phyloP scores from a whole-genome alignment of 2,797 vertebrate genomes.

The Acipenser ruthenus region DNA sequence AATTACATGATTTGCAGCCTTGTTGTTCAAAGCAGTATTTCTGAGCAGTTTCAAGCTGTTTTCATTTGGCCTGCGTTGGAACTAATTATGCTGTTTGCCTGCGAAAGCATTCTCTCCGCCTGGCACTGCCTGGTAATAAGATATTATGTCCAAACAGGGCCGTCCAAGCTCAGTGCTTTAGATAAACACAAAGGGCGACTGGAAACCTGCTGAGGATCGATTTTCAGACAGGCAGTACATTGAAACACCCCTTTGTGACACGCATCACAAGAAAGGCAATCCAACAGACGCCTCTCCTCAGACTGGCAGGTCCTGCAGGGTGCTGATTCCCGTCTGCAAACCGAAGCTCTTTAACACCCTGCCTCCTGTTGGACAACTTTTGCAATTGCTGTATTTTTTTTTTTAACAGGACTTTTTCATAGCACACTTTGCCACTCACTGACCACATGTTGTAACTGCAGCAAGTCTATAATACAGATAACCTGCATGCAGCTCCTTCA shows the following conservation, averaged over 20 bases:
- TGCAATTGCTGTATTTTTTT: too few species aligned
- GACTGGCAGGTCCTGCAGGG: too few species aligned
- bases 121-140: slow-evolving; percentile 33
- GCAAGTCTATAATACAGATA: too few species aligned
- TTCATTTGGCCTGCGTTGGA: slow-evolving; percentile 43
- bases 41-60: slow-evolving; percentile 45
- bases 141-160: slow-evolving; percentile 6
- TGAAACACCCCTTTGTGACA: not conserved
- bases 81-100: slow-evolving; percentile 63
- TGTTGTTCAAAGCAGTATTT: slow-evolving; percentile 19
- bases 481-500: too few species aligned
- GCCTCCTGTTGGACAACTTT: too few species aligned
- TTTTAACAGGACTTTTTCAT: too few species aligned
- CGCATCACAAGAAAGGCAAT: too few species aligned
- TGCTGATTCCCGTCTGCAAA: too few species aligned
- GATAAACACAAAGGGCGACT: slow-evolving; percentile 10
- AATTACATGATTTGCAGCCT: slow-evolving; percentile 14
- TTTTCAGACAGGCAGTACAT: slow-evolving; percentile 1
- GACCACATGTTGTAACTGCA: too few species aligned
- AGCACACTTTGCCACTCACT: too few species aligned
- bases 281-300: too few species aligned
- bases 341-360: too few species aligned
- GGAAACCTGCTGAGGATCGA: slow-evolving; percentile 8
- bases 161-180: not conserved
- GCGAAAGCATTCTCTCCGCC: slow-evolving; percentile 41